Base-by-base conservation (phyloP, 2,797 vertebrate genomes). In the Acrossocheilus wenchowensis region DNA sequence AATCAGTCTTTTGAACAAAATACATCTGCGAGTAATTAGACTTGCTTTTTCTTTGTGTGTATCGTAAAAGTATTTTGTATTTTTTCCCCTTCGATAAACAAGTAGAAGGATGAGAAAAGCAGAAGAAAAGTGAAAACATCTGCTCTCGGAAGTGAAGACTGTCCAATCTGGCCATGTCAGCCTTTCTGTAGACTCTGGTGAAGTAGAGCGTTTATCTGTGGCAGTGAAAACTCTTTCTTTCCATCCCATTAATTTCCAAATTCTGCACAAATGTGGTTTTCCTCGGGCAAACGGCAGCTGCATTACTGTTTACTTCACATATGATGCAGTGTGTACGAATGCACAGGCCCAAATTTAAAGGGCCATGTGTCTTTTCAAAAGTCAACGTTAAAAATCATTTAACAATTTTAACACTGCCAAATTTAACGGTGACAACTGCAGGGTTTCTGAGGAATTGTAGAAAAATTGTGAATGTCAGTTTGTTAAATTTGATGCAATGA, bases 181-280 rank as follows among this genome's bases (percentile, higher is more conserved):
- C 92, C 87, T 86, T 90, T 89, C 88, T 89, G 85, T 81, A 89
- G 87, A 77, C 87, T 90, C 88, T 90, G 89, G 90, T 92, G 91
- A 92, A 93, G 91, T 91, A 88, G 92, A 91, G 91, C 90, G 41
- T 92, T 92, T 94, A 88, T 94, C 88, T 91, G 89, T 92, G 92
- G 93, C 85, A 89, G 91, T 87, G 52, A 36, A 91, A 87, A 88
- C 83, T 87, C 86, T 81, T 83, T 87, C 81, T 87, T 95, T 95
- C 92, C 92, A 90, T 92, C 92, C 92, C 93, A 95, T 95, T 95
- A 94, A 93, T 88, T 93, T 88, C 85, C 85, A 90, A 83, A 91
- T 73, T 87, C 77, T 90, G 86, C 86, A 86, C 87, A 88, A 88
- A 89, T 94, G 89, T 93, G 92, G 82, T 92, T 92, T 91, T 90